Conservation (phyloP, 2,888 invertebrate genomes). For the Drosophila anomelani region DNA sequence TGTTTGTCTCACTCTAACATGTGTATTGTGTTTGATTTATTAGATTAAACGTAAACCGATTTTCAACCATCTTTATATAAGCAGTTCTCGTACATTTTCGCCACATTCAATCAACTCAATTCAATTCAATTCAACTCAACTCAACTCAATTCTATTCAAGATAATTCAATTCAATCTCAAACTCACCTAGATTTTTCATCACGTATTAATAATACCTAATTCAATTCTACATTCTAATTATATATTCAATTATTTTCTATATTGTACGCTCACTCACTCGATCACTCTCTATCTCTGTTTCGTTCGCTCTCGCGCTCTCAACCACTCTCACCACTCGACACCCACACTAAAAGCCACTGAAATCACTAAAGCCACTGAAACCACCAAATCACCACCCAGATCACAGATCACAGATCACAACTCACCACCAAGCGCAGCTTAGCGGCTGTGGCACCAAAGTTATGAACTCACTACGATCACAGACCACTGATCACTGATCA, state of each 20-base stretch:
- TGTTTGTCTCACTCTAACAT: constrained; percentile 60
- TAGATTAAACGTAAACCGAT: constrained; percentile 63
- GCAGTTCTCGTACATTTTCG: constrained; percentile 66
- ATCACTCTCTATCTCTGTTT: constrained; percentile 41
- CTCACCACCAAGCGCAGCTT: constrained; percentile 46
- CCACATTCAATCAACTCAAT: constrained; percentile 61
- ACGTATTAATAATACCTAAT: constrained; percentile 55
- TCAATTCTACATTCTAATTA: constrained; percentile 55
- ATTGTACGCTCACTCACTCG: constrained; percentile 59
- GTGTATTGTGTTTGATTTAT: constrained; percentile 75
- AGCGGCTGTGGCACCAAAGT: constrained; percentile 35
- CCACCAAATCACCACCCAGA: constrained; percentile 39
- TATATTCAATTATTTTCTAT: constrained; percentile 58
- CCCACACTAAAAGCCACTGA: constrained; percentile 44
- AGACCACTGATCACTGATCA: constrained; percentile 52
- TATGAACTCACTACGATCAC: constrained; percentile 47
- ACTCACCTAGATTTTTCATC: constrained; percentile 71
- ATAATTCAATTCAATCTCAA: constrained; percentile 41
- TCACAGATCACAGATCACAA: constrained; percentile 44
- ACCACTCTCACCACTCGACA: constrained; percentile 62
- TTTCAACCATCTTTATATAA: constrained; percentile 61
- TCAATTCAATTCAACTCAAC: constrained; percentile 44
- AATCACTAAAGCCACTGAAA: constrained; percentile 23
- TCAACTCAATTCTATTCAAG: constrained; percentile 8
- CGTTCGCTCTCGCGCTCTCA: constrained; percentile 49